phyloP scores from a whole-genome alignment of 2,797 vertebrate species.

The Myotis pilosus region DNA sequence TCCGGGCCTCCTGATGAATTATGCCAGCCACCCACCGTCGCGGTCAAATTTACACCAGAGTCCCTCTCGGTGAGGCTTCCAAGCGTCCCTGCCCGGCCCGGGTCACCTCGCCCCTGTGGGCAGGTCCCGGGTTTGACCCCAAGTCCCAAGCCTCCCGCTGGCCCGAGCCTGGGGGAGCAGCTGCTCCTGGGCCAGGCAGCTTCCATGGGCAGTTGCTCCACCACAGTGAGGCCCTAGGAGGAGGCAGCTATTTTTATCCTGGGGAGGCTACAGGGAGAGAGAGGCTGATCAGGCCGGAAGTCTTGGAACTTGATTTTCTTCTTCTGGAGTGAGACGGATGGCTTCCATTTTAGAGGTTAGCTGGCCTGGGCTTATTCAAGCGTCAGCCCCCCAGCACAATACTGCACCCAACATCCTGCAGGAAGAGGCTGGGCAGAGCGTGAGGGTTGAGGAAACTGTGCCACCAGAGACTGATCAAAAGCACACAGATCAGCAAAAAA shows the following conservation, averaged over 20 bases:
- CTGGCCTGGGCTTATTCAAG: neutral
- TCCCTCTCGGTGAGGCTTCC: neutral
- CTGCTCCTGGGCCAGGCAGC: neutral
- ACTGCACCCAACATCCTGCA: neutral
- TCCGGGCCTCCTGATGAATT: neutral
- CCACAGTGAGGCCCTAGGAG: neutral
- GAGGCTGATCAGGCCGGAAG: neutral
- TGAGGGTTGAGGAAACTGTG: neutral
- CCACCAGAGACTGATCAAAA: neutral
- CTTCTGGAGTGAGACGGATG: neutral
- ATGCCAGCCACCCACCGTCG: neutral
- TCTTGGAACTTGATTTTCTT: neutral
- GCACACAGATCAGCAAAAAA: constrained; percentile 12
- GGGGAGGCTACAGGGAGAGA: neutral
- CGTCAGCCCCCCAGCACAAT: neutral
- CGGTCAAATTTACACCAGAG: neutral
- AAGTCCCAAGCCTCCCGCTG: fast-evolving
- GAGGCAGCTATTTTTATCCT: constrained; percentile 57
- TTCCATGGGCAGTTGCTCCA: constrained; percentile 6
- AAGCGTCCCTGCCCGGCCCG: fast-evolving
- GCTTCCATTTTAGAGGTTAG: constrained; percentile 5
- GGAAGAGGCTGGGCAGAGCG: neutral
- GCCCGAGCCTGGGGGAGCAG: neutral
- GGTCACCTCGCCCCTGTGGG: neutral
- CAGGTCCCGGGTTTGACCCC: neutral